phyloP scores from a whole-genome alignment of 2,113 vertebrate species.

The Heterotis niloticus region DNA sequence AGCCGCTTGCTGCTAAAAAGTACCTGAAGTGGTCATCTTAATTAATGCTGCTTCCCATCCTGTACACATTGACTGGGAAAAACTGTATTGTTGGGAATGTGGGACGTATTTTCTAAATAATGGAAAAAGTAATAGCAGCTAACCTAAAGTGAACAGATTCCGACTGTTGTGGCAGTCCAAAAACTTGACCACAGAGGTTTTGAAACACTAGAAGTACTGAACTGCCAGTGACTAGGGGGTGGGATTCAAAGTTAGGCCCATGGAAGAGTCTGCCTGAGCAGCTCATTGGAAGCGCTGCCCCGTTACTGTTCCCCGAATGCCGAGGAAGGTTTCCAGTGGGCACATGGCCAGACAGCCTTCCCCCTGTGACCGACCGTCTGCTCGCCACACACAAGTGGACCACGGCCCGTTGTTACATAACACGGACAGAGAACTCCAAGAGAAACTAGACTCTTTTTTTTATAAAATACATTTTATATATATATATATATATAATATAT shows the following conservation, averaged over 20 bases:
- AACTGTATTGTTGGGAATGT: too few relatives aligned
- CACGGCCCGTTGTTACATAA: background rate
- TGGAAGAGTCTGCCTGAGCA: conserved; percentile 35
- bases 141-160: background rate
- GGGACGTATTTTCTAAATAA: too few relatives aligned
- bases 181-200: background rate
- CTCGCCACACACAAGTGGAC: background rate
- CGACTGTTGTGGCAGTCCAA: background rate
- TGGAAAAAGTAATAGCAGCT: too few relatives aligned
- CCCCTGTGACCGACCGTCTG: conserved; percentile 14
- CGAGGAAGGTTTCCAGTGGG: conserved; percentile 40
- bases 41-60: too few relatives aligned
- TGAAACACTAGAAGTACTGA: background rate
- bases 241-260: conserved; percentile 25
- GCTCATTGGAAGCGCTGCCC: conserved; percentile 34
- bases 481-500: background rate
- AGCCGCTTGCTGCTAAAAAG: too few relatives aligned
- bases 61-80: too few relatives aligned
- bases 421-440: background rate
- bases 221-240: background rate
- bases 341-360: conserved; percentile 35
- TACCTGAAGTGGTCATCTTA: too few relatives aligned
- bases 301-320: conserved; percentile 39
- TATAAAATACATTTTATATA: background rate
- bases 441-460: background rate